Evolutionary conservation across 1,140 invertebrate genomes (phyloP).

Genomic region (Eubasilissa regina): DNA sequence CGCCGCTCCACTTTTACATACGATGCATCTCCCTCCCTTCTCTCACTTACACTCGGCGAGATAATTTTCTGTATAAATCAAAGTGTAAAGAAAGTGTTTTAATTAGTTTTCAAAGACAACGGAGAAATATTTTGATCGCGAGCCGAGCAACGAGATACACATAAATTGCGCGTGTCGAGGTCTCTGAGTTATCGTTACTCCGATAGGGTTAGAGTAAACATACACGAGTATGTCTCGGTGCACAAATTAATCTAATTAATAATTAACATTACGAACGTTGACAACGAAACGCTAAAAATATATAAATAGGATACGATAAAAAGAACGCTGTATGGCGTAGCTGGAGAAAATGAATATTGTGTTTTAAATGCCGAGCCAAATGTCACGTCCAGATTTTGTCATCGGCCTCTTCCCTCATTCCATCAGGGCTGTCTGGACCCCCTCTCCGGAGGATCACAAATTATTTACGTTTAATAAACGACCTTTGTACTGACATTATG

Average conservation of each 20-base stretch:
- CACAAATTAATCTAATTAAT: neutral
- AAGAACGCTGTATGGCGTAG: no score
- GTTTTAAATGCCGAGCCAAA: neutral
- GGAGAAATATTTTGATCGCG: conserved; percentile 38
- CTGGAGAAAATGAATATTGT: no score
- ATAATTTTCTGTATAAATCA: conserved; percentile 55
- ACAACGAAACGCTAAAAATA: neutral
- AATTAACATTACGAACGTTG: neutral
- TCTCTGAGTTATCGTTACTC: conserved; percentile 34
- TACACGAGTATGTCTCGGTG: neutral
- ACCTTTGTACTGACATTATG: conserved; percentile 58
- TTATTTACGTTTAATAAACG: conserved; percentile 61
- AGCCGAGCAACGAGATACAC: conserved; percentile 35
- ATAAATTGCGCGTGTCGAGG: conserved; percentile 34
- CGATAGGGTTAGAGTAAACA: conserved; percentile 24
- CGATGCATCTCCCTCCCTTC: conserved; percentile 33
- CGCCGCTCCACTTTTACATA: conserved; percentile 59
- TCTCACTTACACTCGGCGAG: conserved; percentile 30
- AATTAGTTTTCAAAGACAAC: conserved; percentile 53
- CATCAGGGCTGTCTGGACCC: conserved; percentile 19
- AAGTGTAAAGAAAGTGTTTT: conserved; percentile 54
- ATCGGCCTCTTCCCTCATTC: conserved; percentile 24
- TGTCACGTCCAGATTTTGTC: conserved; percentile 19
- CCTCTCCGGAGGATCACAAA: conserved; percentile 58
- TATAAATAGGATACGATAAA: no score